Evolutionary conservation across 2,797 vertebrate genomes (phyloP), one percentile per base, ranked within the genome.

Genomic region (Leontopithecus rosalia): DNA sequence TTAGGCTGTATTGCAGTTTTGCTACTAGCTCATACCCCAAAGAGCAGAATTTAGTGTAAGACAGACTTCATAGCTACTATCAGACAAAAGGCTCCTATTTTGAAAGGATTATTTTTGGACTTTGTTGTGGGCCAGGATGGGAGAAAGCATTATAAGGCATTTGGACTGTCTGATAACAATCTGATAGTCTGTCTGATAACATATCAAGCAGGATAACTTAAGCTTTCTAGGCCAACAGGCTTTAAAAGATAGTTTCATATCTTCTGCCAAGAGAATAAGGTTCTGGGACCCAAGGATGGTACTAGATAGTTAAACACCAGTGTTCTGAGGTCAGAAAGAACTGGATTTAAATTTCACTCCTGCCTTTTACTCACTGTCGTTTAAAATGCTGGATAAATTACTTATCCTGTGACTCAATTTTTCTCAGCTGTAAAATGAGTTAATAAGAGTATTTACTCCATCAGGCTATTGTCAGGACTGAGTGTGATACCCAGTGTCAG

Each of bases 291-390:
- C 48, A 61, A 58, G 28, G 41, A 58, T 30, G 12, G n/a, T 33
- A 57, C 72, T 73, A 90, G 79, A 76, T 50, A 91, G 85, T 81
- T 94, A 43, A 94, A 82, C 72, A 6, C 33, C 94, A 73, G 22
- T 33, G 22, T 81, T 89, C n/a, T 94, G 55, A 91, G 70, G 55
- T 93, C 84, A 79, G 96, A 76, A 93, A 91, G 26, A 91, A 73
- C 26, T 36, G 22, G 26, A 52, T 89, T 88, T 80, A 81, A 82
- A 93, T 83, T 61, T 67, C 48, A 17, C 2, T 50, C 36, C n/a
- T 84, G 30, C 7, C 17, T 95, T 88, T 95, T 48, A 41, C 72
- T 88, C 13, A 2, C 33, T 64, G 80, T 91, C 22, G 6, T 84
- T 95, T 87, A 85, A 90, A 89, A 76, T 75, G 50, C 48, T 64